A percentile compares a stretch with the other conserved stretches of the same genome.
phyloP scores from a whole-genome alignment of 2,888 invertebrate species.

The Rhopalosiphum nymphaeae region DNA sequence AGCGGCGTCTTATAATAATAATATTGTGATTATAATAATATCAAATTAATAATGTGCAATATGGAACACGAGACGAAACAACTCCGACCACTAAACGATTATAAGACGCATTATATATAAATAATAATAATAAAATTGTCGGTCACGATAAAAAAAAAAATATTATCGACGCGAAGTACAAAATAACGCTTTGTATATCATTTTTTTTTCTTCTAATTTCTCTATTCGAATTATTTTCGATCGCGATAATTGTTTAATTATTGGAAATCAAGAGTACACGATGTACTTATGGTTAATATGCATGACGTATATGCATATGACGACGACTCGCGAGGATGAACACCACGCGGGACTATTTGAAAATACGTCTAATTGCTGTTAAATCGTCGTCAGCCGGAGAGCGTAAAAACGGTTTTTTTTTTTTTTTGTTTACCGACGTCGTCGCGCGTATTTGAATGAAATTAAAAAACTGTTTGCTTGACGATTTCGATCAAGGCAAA shows the following conservation, averaged over 20 bases:
- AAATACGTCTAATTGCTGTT: constrained; percentile 13
- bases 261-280: neutral
- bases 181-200: neutral
- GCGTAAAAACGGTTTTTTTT: neutral
- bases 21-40: neutral
- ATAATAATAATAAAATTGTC: neutral
- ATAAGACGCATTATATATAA: neutral
- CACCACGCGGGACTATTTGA: neutral
- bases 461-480: neutral
- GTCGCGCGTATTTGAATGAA: neutral
- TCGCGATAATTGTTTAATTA: neutral
- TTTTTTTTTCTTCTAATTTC: neutral
- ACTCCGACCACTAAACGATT: neutral
- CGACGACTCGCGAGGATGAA: neutral
- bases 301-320: neutral
- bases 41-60: neutral
- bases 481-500: neutral
- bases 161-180: neutral
- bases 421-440: neutral
- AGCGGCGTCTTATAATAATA: neutral
- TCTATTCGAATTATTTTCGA: neutral
- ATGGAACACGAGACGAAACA: neutral
- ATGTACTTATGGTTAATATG: neutral
- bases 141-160: neutral
- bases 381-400: neutral